These are phyloP conservation scores for Ranitomeya variabilis DNA, from an alignment of 2,113 vertebrate genomes.

Conservation along the genomic window DNA sequence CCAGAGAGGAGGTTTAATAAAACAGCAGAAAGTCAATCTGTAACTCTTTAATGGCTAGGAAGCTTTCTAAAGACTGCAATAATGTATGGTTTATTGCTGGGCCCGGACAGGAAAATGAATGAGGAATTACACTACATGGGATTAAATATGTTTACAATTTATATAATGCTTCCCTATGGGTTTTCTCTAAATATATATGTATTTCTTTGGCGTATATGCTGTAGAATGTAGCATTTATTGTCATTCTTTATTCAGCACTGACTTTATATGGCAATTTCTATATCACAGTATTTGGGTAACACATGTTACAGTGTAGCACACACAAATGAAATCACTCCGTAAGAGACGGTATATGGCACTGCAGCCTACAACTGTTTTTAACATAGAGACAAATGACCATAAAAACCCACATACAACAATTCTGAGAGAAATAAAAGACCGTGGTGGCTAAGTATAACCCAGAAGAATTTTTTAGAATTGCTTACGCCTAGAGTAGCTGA, in stretches of 20 bases:
- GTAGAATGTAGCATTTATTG: background rate
- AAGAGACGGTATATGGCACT: background rate
- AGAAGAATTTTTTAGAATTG: no score
- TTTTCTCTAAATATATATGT: background rate
- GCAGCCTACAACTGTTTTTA: background rate
- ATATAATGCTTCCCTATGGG: background rate
- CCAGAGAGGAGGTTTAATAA: conserved; percentile 47
- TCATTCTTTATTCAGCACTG: background rate
- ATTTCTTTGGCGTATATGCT: background rate
- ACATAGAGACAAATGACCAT: background rate
- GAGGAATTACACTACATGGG: background rate
- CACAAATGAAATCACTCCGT: background rate
- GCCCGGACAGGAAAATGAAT: background rate
- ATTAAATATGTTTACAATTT: background rate
- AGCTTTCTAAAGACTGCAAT: conserved; percentile 1
- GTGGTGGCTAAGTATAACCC: no score
- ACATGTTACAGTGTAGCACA: background rate
- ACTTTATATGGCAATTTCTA: background rate
- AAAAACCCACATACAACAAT: background rate
- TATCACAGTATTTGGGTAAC: background rate
- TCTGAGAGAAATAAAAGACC: background rate
- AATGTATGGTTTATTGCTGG: background rate
- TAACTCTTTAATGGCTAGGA: conserved; percentile 37
- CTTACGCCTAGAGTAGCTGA: no score
- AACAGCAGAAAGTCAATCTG: conserved; percentile 10